Evolutionary conservation across 2,797 vertebrate species (phyloP), one percentile per base, ranked within the genome.

Genomic region (Xenopus petersii): DNA sequence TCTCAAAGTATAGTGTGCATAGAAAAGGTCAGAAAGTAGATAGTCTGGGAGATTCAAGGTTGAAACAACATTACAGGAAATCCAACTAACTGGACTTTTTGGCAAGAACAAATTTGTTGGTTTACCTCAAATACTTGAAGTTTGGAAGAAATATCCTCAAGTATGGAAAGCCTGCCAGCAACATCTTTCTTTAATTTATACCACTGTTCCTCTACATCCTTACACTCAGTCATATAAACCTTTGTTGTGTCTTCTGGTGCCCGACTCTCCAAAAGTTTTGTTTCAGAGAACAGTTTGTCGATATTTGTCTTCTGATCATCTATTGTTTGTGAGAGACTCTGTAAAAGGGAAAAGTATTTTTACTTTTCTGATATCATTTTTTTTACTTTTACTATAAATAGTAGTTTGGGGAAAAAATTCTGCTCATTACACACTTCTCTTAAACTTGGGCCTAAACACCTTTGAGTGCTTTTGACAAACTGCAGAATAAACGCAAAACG

Each of bases 41-140:
- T 9, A 42, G 36, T 42, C 5, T 6, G 36, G 36, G 36, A 51
- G 49, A 12, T 12, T 4, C 49, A 51, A 10, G 49, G 15, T 10
- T 51, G 3, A 2, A 12, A 51, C 11, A 51, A 12, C 15, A 12
- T 51, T 51, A 12, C 15, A 15, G 49, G 15, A 51, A 51, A 12
- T 51, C 49, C 10, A 51, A 12, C 49, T 15, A 12, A 12, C 11
- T 15, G 15, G 11, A 12, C 11, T 51, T 15, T 15, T 51, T 51
- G 15, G 49, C 49, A 51, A 51, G 6, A 7, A 12, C 15, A 5
- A 4, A 51, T 51, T 15, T 15, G 10, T 7, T 56, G 54, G n/a
- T 93, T 95, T 92, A 98, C 97, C 94, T 96, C 93, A 85, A 94
- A 91, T 67, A 83, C 12, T 83, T 74, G 87, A 75, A 93, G 2